Evolutionary conservation across 2,113 vertebrate species (phyloP).

Genomic region (Dermatemys mawii): DNA sequence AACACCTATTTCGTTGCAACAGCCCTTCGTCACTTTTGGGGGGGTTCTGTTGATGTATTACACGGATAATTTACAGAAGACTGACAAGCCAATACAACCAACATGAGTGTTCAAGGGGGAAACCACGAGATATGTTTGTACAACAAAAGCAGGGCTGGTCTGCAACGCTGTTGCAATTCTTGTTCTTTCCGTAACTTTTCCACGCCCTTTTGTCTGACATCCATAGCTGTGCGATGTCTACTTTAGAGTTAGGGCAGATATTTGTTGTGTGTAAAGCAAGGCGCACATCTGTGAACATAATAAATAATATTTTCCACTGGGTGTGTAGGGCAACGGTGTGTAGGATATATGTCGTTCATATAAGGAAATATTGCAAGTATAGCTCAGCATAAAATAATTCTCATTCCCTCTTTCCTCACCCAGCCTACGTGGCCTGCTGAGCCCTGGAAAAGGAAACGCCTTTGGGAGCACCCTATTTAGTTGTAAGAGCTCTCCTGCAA

Average conservation of each 20-base stretch:
- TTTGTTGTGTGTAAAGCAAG: not conserved
- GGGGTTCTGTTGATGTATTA: not conserved
- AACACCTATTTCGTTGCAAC: not conserved
- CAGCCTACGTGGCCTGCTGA: not conserved
- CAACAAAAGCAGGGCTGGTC: not conserved
- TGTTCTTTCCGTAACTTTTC: not conserved
- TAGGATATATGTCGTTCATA: not conserved
- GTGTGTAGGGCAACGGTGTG: not conserved
- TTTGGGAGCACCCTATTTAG: not conserved
- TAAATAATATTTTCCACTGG: not conserved
- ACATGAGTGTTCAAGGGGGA: not conserved
- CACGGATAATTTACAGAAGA: not conserved
- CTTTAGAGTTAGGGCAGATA: not conserved
- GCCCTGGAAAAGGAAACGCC: not conserved
- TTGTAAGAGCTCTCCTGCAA: not conserved
- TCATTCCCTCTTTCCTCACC: not conserved
- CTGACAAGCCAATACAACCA: not conserved
- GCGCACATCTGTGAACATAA: not conserved
- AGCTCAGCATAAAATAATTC: not conserved
- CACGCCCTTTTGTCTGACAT: not conserved
- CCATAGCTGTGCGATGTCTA: not conserved
- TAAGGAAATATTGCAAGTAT: not conserved
- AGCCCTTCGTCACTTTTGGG: not conserved
- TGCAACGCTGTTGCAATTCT: not conserved
- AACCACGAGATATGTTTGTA: not conserved